phyloP scores from a whole-genome alignment of 2,888 invertebrate genomes.

The Parnassius apollo region DNA sequence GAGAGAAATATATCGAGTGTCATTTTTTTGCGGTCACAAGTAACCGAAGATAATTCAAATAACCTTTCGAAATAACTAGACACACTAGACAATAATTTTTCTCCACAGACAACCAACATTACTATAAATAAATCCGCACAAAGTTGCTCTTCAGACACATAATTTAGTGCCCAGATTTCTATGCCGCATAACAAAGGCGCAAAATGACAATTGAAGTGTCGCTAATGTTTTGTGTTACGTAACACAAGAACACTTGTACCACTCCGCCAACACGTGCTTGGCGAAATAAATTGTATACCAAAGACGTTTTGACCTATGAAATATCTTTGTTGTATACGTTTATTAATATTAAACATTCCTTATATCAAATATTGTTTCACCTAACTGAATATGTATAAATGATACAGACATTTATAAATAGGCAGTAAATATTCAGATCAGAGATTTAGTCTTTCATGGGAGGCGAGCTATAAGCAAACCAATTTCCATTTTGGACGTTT shows the following conservation, averaged over 20 bases:
- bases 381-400: too few relatives aligned
- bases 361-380: not conserved
- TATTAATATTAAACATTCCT: not conserved
- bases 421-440: too few relatives aligned
- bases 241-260: conserved; percentile 19
- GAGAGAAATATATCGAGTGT: too few relatives aligned
- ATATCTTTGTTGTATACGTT: not conserved
- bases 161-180: conserved; percentile 14
- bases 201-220: conserved; percentile 16
- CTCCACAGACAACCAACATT: conserved; percentile 1
- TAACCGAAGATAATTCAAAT: too few relatives aligned
- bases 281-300: conserved; percentile 9
- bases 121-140: conserved; percentile 21
- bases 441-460: too few relatives aligned
- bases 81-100: conserved; percentile 3
- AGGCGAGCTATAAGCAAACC: too few relatives aligned
- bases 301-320: too few relatives aligned
- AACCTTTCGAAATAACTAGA: too few relatives aligned
- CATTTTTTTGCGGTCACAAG: too few relatives aligned
- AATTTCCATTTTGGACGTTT: too few relatives aligned
- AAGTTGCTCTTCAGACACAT: conserved; percentile 16
- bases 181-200: conserved; percentile 13
- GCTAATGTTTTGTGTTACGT: conserved; percentile 21
- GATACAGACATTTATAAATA: too few relatives aligned
- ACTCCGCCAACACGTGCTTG: conserved; percentile 17